Evolutionary conservation across 2,888 invertebrate species (phyloP).

Genomic region (Creontiades dilutus): DNA sequence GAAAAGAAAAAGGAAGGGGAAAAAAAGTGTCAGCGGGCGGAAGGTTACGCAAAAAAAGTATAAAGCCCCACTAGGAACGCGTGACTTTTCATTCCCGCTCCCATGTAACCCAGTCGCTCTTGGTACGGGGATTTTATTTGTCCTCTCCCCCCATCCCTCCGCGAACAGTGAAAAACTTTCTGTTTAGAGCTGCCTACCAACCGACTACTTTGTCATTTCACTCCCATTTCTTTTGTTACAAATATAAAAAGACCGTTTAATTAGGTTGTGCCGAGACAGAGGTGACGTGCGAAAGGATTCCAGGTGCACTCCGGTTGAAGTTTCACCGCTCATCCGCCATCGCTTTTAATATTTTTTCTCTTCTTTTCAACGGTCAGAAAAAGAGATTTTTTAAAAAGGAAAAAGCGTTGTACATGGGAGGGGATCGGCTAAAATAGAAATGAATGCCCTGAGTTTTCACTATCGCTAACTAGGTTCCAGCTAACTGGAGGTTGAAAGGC

Average conservation of each 20-base stretch:
- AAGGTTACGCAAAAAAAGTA: background rate
- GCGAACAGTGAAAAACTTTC: background rate
- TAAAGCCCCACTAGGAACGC: background rate
- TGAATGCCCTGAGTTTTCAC: background rate
- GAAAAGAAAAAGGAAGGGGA: background rate
- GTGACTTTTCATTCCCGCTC: slow-evolving; percentile 9
- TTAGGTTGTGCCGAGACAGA: slow-evolving; percentile 1
- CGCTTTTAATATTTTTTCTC: background rate
- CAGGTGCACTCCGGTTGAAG: slow-evolving; percentile 7
- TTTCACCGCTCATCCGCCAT: background rate
- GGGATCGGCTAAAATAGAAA: background rate
- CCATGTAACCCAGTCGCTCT: background rate
- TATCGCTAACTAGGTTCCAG: background rate
- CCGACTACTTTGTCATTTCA: background rate
- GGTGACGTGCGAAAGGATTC: background rate
- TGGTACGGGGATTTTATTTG: background rate
- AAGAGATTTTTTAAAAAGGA: background rate
- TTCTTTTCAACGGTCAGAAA: background rate
- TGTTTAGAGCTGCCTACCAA: background rate
- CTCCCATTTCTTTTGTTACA: background rate
- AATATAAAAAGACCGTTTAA: slow-evolving; percentile 14
- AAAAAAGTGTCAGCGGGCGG: slow-evolving; percentile 18
- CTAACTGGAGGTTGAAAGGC: too few relatives aligned
- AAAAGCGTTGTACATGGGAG: background rate
- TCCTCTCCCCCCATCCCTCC: background rate